phyloP scores from a whole-genome alignment of 64 coral and sea anemone genomes.

The Stylophora pistillata region DNA sequence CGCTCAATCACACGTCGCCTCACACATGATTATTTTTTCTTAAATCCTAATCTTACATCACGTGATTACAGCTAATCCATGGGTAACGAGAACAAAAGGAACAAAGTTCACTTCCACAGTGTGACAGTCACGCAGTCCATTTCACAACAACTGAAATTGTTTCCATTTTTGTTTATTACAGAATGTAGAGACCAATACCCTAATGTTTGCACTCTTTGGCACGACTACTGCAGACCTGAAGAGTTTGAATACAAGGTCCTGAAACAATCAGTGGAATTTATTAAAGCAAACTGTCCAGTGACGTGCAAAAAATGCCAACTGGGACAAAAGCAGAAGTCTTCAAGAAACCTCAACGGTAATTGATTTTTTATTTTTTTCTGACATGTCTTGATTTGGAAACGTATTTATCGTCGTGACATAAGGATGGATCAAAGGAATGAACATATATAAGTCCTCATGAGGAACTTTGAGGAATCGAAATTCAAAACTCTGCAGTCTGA shows the following conservation, averaged over 20 bases:
- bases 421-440: too few species aligned
- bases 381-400: too few species aligned
- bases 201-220: not conserved
- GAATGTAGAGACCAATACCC: not conserved
- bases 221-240: not conserved
- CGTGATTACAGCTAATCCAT: too few species aligned
- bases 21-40: too few species aligned
- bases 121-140: not conserved
- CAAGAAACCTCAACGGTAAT: not conserved
- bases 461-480: too few species aligned
- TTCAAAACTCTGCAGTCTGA: too few species aligned
- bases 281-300: not conserved
- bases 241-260: not conserved
- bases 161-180: not conserved
- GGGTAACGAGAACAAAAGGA: too few species aligned
- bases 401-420: too few species aligned
- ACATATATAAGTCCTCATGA: too few species aligned
- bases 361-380: not conserved
- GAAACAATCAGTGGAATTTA: not conserved
- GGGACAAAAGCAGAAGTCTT: not conserved
- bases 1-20: too few species aligned
- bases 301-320: not conserved
- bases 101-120: too few species aligned
- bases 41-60: too few species aligned
- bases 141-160: not conserved